A percentile compares a stretch with the other conserved stretches of the same genome.
phyloP scores from a whole-genome alignment of 2,888 invertebrate species.

The Tipula helvola region DNA sequence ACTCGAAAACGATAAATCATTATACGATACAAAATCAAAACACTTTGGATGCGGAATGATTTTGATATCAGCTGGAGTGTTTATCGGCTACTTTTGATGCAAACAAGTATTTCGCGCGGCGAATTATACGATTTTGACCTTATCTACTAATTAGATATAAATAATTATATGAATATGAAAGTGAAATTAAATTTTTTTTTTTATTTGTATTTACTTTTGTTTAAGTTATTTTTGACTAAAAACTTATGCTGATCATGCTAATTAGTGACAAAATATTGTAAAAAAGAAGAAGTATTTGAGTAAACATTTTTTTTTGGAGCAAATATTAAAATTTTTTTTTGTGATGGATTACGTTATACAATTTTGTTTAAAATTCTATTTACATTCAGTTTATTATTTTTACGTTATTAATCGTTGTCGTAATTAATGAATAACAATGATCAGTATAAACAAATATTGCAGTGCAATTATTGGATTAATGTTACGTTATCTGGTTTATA shows the following conservation, averaged over 20 bases:
- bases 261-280: background rate
- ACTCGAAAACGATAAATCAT: background rate
- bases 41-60: background rate
- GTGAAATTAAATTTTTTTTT: background rate
- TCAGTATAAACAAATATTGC: background rate
- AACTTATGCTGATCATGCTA: background rate
- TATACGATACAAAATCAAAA: background rate
- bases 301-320: background rate
- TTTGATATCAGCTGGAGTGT: background rate
- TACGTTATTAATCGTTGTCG: background rate
- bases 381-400: background rate
- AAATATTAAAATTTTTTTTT: background rate
- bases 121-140: background rate
- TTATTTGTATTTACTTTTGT: background rate
- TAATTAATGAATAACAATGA: background rate
- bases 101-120: background rate
- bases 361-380: background rate
- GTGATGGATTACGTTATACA: background rate
- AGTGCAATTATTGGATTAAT: background rate
- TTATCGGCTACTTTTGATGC: background rate
- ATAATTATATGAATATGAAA: background rate
- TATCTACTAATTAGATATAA: background rate
- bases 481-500: background rate
- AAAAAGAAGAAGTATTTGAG: background rate
- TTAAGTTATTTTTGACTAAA: background rate